These are phyloP conservation scores for Pardalotus punctatus DNA, from an alignment of 2,113 vertebrate species.

Conservation along the genomic window DNA sequence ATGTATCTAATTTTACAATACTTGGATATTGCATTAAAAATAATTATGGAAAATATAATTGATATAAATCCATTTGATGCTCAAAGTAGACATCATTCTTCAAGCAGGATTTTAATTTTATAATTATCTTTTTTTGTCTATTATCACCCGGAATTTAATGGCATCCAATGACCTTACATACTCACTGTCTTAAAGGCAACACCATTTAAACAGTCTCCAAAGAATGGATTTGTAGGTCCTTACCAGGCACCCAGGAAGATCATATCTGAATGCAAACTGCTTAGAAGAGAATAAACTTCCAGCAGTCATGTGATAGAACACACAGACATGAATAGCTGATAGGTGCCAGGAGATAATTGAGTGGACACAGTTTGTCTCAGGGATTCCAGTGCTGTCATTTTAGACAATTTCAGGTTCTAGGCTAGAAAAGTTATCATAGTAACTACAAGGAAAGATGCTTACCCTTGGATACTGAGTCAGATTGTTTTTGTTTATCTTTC, in stretches of 20 bases:
- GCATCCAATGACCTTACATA: not conserved
- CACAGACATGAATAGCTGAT: not conserved
- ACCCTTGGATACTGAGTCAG: not conserved
- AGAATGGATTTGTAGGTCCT: not conserved
- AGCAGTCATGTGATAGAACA: not conserved
- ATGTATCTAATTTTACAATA: not conserved
- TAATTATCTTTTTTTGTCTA: not conserved
- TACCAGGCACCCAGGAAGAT: not conserved
- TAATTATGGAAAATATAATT: not conserved
- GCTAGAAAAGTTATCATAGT: not conserved
- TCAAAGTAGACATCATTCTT: not conserved
- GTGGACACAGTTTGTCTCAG: not conserved
- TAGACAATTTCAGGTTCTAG: not conserved
- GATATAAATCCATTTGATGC: not conserved
- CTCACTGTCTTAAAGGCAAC: not conserved
- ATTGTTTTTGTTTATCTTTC: not conserved
- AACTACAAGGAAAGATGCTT: not conserved
- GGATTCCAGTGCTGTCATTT: not conserved
- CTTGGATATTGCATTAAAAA: not conserved
- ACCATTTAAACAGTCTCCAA: not conserved
- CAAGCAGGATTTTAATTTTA: not conserved
- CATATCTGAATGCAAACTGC: not conserved
- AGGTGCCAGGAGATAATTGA: not conserved
- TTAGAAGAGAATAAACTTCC: not conserved
- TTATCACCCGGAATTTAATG: not conserved